Conservation (phyloP, 1,140 invertebrate species). For the Druon quercuslanigerum region DNA sequence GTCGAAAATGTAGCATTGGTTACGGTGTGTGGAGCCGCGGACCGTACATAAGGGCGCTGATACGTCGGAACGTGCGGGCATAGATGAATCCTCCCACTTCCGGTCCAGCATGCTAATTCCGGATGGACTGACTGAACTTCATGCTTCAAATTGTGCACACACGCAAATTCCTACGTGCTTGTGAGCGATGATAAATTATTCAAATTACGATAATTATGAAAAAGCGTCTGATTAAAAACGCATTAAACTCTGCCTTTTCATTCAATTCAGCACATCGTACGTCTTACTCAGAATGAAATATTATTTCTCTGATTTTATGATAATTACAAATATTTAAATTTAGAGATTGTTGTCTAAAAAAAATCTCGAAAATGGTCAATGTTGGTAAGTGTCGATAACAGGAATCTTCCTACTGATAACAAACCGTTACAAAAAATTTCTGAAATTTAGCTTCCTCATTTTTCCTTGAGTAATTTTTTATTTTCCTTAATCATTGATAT, state of each 20-base stretch:
- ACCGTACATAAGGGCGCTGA: constrained; percentile 15
- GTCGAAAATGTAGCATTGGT: constrained; percentile 24
- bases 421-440: too few relatives aligned
- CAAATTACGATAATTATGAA: constrained; percentile 14
- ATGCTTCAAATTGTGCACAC: constrained; percentile 11
- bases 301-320: neutral
- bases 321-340: too few relatives aligned
- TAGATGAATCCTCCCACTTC: constrained; percentile 21
- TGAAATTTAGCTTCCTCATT: too few relatives aligned
- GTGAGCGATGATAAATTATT: constrained; percentile 15
- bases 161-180: neutral
- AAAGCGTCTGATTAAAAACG: constrained; percentile 15
- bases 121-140: constrained; percentile 27
- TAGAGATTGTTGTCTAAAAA: too few relatives aligned
- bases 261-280: neutral
- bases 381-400: too few relatives aligned
- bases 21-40: constrained; percentile 2
- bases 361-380: too few relatives aligned
- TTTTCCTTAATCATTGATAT: too few relatives aligned
- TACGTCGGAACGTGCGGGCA: neutral
- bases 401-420: too few relatives aligned
- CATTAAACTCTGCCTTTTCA: constrained; percentile 23
- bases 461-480: too few relatives aligned
- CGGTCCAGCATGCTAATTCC: constrained; percentile 25
- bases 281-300: neutral